Evolutionary conservation across 2,888 invertebrate genomes (phyloP), one percentile per base, ranked within the genome.

Genomic region (Tortrix viridana): DNA sequence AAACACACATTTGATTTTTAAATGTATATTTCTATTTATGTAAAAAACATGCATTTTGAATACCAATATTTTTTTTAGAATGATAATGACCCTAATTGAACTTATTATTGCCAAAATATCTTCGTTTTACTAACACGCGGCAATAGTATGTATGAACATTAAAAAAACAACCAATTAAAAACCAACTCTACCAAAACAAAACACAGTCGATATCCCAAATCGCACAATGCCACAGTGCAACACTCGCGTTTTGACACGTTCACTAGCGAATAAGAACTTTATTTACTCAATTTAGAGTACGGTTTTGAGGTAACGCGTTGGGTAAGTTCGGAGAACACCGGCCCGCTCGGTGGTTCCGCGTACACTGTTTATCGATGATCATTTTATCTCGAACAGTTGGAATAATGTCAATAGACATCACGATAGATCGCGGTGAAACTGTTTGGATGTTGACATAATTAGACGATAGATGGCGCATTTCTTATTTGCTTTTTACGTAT

Each of bases 371-470:
- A 23, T 53, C 60, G 49, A 12, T 26, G 56, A 57, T 62, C 52
- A 62, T 46, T 46, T 62, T 62, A 62, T 62, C 56, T 62, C 23
- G 26, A 46, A 62, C 50, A 50, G 55, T 50, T 46, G 50, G 44
- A 50, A 32, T 44, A 48, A 23, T 62, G 62, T 57, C 50, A 62
- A 62, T 62, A 57, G 38, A 62, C 56, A 32, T 32, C 3, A 32
- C 32, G 12, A 32, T 32, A 32, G 32, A 32, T 12, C 32, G 12
- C 12, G 7, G 9, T 32, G 9, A 3, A 12, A 32, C 32, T 32
- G 12, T 12, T 9, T 26, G 9, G 26, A 26, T 32, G 32, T 32
- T 12, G 32, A 12, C 32, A 32, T 32, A 12, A 32, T 12, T 32
- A 32, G 3, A 12, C 32, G 12, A 32, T 32, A 12, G 12, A 32